Evolutionary conservation across 92 coral and sea anemone species (phyloP).

Genomic region (Parazoanthus atlanticus): DNA sequence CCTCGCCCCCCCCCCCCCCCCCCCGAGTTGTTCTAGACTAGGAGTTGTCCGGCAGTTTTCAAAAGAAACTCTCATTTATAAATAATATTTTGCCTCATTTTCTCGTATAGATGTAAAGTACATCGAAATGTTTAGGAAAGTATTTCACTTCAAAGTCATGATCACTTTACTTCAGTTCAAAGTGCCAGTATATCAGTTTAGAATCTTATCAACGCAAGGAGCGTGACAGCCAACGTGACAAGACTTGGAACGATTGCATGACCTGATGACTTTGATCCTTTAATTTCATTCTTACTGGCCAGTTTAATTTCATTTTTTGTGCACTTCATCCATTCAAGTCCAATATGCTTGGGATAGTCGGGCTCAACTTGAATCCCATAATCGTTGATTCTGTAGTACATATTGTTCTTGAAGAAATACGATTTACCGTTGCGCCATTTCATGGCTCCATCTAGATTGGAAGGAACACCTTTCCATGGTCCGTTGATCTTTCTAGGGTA

Average conservation of each 20-base stretch:
- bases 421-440: slow-evolving; percentile 82
- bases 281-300: not conserved
- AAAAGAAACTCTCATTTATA: too few relatives aligned
- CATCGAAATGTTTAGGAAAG: not conserved
- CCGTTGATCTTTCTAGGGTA: slow-evolving; percentile 66
- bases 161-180: not conserved
- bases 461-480: slow-evolving; percentile 79
- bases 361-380: slow-evolving; percentile 51
- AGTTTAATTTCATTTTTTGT: slow-evolving; percentile 41
- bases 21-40: not conserved
- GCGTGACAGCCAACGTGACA: not conserved
- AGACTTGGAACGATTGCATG: slow-evolving; percentile 14
- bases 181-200: not conserved
- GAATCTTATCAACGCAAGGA: not conserved
- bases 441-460: slow-evolving; percentile 64
- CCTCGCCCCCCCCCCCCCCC: not conserved
- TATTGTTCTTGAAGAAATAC: slow-evolving; percentile 71
- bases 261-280: not conserved
- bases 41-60: not conserved
- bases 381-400: slow-evolving; percentile 66
- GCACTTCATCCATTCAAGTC: slow-evolving; percentile 77
- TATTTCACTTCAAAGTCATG: not conserved
- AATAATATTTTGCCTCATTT: not conserved
- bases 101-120: not conserved
- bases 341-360: slow-evolving; percentile 67